These are phyloP conservation scores for Pachliopta kotzebuea DNA, from an alignment of 2,888 invertebrate species.

Conservation along the genomic window DNA sequence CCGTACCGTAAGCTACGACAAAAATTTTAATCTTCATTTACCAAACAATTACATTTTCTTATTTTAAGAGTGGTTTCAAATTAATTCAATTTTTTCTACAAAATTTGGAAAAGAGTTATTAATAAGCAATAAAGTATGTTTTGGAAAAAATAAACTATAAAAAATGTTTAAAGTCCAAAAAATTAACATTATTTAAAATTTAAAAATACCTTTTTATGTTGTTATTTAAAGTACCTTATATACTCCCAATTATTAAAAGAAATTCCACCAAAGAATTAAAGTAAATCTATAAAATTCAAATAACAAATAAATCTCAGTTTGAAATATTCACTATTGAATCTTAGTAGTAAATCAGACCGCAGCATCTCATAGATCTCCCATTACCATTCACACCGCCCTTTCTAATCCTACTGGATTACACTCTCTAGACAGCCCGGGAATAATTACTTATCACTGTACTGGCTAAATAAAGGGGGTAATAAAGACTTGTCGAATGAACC, in stretches of 20 bases:
- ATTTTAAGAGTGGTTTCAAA: conserved; percentile 7
- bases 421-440: conserved; percentile 72
- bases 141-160: not conserved
- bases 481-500: conserved; percentile 43
- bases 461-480: conserved; percentile 53
- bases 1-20: conserved; percentile 14
- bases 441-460: conserved; percentile 72
- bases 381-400: conserved; percentile 78
- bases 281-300: conserved; percentile 39
- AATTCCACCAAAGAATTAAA: not conserved
- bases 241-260: not conserved
- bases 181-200: too few species aligned
- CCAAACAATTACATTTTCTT: conserved; percentile 22
- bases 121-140: not conserved
- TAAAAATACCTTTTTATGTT: too few species aligned
- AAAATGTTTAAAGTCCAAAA: not conserved
- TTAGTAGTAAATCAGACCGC: conserved; percentile 78
- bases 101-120: not conserved
- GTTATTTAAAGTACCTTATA: not conserved
- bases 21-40: conserved; percentile 28
- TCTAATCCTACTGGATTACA: conserved; percentile 77
- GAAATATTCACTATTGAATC: conserved; percentile 79
- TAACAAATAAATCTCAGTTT: conserved; percentile 68
- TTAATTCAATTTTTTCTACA: not conserved
- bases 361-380: conserved; percentile 71